These are phyloP conservation scores for Albula glossodonta DNA, from an alignment of 2,113 vertebrate genomes.

Conservation along the genomic window DNA sequence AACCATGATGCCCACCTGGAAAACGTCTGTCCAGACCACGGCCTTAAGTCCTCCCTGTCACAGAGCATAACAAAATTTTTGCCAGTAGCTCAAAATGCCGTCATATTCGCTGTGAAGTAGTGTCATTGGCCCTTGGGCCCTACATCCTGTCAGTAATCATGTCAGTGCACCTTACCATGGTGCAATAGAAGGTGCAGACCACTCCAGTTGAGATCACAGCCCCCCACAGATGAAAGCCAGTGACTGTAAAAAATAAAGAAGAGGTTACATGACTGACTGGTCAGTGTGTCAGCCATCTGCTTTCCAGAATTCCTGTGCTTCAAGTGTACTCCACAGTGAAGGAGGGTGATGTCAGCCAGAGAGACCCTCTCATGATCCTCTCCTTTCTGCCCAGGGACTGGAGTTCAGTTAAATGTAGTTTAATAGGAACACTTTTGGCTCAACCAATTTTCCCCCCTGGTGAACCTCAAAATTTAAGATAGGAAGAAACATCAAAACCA, in stretches of 20 bases:
- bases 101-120: not conserved
- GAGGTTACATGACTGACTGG: not conserved
- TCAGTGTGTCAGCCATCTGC: not conserved
- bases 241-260: slow-evolving; percentile 68
- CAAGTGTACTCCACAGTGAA: not conserved
- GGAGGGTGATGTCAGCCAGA: not conserved
- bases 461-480: not conserved
- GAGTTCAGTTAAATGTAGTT: not conserved
- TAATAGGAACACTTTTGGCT: not conserved
- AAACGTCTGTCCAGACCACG: slow-evolving; percentile 91
- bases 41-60: slow-evolving; percentile 87
- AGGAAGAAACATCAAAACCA: not conserved
- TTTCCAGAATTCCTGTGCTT: not conserved
- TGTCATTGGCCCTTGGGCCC: not conserved
- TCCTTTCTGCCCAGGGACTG: not conserved
- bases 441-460: not conserved
- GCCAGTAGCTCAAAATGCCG: not conserved
- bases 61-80: slow-evolving; percentile 25
- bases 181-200: slow-evolving; percentile 90
- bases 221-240: slow-evolving; percentile 84
- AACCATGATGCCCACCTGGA: slow-evolving; percentile 86
- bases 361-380: not conserved
- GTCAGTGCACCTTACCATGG: slow-evolving; percentile 70
- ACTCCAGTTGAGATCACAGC: slow-evolving; percentile 81
- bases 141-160: not conserved